Evolutionary conservation across 92 coral and sea anemone species (phyloP), one percentile per base, ranked within the genome.

Genomic region (Scolanthus callimorphus): DNA sequence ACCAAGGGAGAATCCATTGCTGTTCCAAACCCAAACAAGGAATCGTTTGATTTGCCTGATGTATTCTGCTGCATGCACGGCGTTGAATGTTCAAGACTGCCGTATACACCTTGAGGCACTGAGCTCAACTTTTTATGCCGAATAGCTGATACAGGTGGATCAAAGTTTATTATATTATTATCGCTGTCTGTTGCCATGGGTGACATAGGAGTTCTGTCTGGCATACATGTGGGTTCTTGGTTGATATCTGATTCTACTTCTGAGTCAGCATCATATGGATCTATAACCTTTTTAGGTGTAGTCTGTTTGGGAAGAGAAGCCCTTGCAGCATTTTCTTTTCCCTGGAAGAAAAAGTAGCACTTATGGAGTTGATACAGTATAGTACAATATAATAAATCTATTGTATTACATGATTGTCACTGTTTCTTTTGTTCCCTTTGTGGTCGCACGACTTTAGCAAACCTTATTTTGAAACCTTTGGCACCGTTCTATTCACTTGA

Each of bases 241-340:
- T 68, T 68, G 19, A 57, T 4, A 17, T 68, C 75, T 15, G 75
- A 68, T 29, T 68, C 75, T 0, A 68, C 75, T 31, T 68, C 75
- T 25, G 75, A 68, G 48, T 68, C 75, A 0, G 75, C 75, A 68
- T 68, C 75, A 23, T 68, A 68, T 8, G 75, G 75, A 31, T 68
- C 75, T 17, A 49, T 4, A 0, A 65, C 56, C 15, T 65, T 65
- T 29, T 57, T 67, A 2, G 31, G 30, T 20, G 34, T 51, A 2
- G 72, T 34, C 6, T 52, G 37, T 22, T 9, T 0, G 0, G 20
- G 46, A 13, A 26, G 25, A 51, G 25, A n/a, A 3, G 1, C 13
- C 46, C 43, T 57, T 21, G 37, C 8, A 43, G 75, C 57, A 68
- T 68, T 68, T 57, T 68, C 75, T 50, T 68, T 68, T 9, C 75